Evolutionary conservation across 1,140 invertebrate species (phyloP).

Genomic region (Galendromus occidentalis): DNA sequence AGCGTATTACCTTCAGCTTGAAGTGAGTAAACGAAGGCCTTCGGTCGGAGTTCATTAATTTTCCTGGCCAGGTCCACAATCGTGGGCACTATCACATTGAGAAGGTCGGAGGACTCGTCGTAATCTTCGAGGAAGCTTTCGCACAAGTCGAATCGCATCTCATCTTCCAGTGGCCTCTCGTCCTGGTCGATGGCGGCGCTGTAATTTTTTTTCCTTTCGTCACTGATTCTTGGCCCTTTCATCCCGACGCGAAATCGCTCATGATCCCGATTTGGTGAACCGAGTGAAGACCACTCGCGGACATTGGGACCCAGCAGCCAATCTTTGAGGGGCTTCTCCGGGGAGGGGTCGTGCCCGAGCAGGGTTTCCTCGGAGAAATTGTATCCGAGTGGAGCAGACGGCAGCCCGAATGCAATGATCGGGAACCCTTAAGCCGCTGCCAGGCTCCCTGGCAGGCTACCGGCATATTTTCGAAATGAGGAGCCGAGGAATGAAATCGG

Average conservation of each 20-base stretch:
- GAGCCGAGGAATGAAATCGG: no score
- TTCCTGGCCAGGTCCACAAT: background rate
- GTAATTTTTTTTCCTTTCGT: background rate
- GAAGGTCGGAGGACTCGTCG: background rate
- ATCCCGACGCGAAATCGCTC: background rate
- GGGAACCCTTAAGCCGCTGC: no score
- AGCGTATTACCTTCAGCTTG: constrained; percentile 3
- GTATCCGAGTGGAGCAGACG: background rate
- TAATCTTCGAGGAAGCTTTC: constrained; percentile 7
- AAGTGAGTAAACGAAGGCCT: background rate
- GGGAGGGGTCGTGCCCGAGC: background rate
- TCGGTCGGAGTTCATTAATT: background rate
- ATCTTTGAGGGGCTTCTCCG: background rate
- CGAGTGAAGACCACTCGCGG: background rate
- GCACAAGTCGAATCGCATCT: constrained; percentile 8
- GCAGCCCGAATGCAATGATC: no score
- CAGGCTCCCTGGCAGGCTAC: no score
- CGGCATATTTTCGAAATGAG: no score
- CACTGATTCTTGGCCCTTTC: background rate
- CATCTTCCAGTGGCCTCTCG: background rate
- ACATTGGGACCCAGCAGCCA: background rate
- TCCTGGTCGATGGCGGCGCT: background rate
- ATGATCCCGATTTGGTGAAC: background rate
- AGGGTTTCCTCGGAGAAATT: background rate
- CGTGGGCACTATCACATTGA: background rate